A percentile compares a stretch with the other conserved stretches of the same genome.
phyloP scores from a whole-genome alignment of 2,888 invertebrate species.

The Drosophila picticornis region DNA sequence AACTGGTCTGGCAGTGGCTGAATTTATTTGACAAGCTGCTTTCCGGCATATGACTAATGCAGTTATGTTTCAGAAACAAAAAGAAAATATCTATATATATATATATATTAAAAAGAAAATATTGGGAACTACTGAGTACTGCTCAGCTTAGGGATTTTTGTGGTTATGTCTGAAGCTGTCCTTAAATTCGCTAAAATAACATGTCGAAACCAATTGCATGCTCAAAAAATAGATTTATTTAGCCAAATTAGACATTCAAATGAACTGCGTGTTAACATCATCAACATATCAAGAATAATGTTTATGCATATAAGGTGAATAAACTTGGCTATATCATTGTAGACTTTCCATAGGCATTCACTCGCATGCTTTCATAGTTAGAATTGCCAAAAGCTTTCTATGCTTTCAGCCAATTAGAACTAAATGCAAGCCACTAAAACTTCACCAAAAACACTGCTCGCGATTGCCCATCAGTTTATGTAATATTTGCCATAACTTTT shows the following conservation, averaged over 20 bases:
- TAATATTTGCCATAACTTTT: constrained; percentile 42
- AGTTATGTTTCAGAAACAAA: background rate
- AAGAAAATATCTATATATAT: background rate
- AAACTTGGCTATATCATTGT: constrained; percentile 10
- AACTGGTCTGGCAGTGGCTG: constrained; percentile 11
- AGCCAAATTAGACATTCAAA: background rate
- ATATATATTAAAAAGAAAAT: background rate
- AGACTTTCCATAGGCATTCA: constrained; percentile 10
- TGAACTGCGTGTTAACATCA: background rate
- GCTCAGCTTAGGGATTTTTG: background rate
- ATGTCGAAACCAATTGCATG: background rate
- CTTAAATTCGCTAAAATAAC: background rate
- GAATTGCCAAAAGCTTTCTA: constrained; percentile 42
- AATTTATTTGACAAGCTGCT: background rate
- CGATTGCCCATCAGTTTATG: constrained; percentile 24
- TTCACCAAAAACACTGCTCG: constrained; percentile 23
- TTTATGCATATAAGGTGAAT: constrained; percentile 11
- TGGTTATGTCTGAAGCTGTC: background rate
- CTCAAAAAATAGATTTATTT: background rate
- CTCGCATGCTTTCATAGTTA: constrained; percentile 10
- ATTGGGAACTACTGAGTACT: background rate
- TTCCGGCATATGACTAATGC: background rate
- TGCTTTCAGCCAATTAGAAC: constrained; percentile 54
- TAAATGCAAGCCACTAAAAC: constrained; percentile 54
- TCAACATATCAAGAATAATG: constrained; percentile 1